These are phyloP conservation scores for Nannoperca australis DNA, from an alignment of 2,797 vertebrate species.

Conservation along the genomic window DNA sequence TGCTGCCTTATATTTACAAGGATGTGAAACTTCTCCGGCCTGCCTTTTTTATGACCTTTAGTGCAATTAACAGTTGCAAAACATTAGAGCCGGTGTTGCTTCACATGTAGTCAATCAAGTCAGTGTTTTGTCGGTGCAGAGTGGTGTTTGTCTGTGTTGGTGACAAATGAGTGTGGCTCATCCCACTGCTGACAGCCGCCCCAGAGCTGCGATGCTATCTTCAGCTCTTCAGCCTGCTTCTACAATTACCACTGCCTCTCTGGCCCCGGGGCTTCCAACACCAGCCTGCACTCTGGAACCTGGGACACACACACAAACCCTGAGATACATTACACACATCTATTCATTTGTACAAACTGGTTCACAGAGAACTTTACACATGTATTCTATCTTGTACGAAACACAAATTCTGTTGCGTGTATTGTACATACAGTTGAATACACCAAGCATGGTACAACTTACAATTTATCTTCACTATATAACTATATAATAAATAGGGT, in stretches of 20 bases:
- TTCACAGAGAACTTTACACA: conserved; percentile 40
- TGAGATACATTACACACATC: conserved; percentile 48
- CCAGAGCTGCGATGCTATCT: conserved; percentile 79
- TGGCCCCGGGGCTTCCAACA: conserved; percentile 68
- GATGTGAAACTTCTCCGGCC: conserved; percentile 47
- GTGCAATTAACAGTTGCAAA: conserved; percentile 77
- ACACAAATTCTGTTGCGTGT: conserved; percentile 11
- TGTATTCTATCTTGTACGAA: conserved; percentile 22
- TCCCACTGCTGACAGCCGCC: conserved; percentile 76
- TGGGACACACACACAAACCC: conserved; percentile 34
- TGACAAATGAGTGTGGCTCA: conserved; percentile 75
- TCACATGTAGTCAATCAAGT: conserved; percentile 80
- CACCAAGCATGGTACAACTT: background rate
- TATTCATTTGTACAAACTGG: conserved; percentile 53
- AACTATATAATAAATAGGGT: background rate
- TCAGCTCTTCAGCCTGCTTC: conserved; percentile 75
- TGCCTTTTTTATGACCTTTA: conserved; percentile 72
- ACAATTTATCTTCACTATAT: background rate
- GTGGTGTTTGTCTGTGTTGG: conserved; percentile 74
- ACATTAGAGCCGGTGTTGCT: conserved; percentile 71
- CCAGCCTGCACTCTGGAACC: conserved; percentile 55
- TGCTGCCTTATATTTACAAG: conserved; percentile 33
- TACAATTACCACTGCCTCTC: conserved; percentile 78
- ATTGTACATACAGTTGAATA: background rate
- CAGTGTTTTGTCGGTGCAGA: conserved; percentile 72